Conservation (phyloP, 2,888 invertebrate genomes). For the Himalopsyche japonica region DNA sequence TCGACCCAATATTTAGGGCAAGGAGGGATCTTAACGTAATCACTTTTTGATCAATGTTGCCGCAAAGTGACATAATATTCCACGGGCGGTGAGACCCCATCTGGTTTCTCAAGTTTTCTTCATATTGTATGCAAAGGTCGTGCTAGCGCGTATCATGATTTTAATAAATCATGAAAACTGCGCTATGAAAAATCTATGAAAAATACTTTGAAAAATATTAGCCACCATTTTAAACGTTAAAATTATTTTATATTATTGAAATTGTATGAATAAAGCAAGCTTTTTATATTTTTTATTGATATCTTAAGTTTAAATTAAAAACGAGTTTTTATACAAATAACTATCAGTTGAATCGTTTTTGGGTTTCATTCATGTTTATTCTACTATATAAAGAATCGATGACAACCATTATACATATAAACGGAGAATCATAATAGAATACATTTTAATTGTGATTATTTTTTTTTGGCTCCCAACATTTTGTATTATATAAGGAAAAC, state of each 20-base stretch:
- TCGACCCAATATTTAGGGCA: not conserved
- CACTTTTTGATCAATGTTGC: not conserved
- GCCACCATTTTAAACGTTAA: not conserved
- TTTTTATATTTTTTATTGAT: too few species aligned
- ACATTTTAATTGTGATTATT: not conserved
- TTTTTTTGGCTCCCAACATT: not conserved
- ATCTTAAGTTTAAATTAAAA: too few species aligned
- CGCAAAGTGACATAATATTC: not conserved
- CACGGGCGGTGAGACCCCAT: not conserved
- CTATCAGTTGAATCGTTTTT: too few species aligned
- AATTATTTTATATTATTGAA: too few species aligned
- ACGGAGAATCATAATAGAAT: too few species aligned
- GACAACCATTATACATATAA: too few species aligned
- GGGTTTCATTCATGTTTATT: too few species aligned
- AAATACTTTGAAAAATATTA: not conserved
- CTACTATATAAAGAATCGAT: too few species aligned
- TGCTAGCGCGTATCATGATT: constrained; percentile 16
- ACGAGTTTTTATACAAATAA: too few species aligned
- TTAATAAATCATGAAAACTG: constrained; percentile 14
- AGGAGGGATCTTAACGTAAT: not conserved
- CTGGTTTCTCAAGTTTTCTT: not conserved
- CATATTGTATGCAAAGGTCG: constrained; percentile 15
- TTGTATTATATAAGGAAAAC: not conserved
- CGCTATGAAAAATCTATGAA: not conserved
- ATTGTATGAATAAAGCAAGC: too few species aligned